A percentile compares a stretch with the other conserved stretches of the same genome.
phyloP scores from a whole-genome alignment of 2,797 vertebrate genomes.

The Microctenopoma stevenorrisi region DNA sequence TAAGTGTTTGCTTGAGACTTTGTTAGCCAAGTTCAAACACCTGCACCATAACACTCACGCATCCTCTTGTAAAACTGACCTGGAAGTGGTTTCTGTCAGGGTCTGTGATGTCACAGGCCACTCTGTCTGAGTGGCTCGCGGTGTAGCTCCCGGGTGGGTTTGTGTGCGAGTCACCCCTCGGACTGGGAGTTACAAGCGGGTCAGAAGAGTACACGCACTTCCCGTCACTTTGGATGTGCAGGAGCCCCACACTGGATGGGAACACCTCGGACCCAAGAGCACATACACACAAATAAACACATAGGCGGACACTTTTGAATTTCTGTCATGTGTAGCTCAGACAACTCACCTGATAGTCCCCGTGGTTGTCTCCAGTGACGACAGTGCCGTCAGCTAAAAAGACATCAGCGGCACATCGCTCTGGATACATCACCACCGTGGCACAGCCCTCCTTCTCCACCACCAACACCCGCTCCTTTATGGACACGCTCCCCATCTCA shows the following conservation, averaged over 20 bases:
- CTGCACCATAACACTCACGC: neutral
- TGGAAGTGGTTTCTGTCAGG: constrained; percentile 88
- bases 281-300: constrained; percentile 5
- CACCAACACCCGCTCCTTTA: constrained; percentile 79
- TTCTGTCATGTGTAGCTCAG: too few relatives aligned
- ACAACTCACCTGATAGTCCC: constrained; percentile 89
- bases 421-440: constrained; percentile 86
- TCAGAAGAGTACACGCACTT: constrained; percentile 83
- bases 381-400: constrained; percentile 89
- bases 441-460: constrained; percentile 89
- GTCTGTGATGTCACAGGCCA: constrained; percentile 88
- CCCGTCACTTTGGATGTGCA: constrained; percentile 86
- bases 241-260: constrained; percentile 80
- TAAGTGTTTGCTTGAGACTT: neutral
- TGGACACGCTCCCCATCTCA: constrained; percentile 12
- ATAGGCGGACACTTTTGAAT: too few relatives aligned
- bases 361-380: constrained; percentile 84
- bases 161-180: constrained; percentile 31
- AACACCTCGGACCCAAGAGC: constrained; percentile 80
- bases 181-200: constrained; percentile 15
- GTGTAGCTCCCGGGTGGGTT: constrained; percentile 82
- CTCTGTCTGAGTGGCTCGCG: constrained; percentile 85
- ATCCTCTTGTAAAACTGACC: constrained; percentile 72
- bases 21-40: neutral
- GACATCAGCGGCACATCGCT: constrained; percentile 80